Base-by-base conservation (phyloP, 2,113 vertebrate genomes). In the Microcebus griseorufus region DNA sequence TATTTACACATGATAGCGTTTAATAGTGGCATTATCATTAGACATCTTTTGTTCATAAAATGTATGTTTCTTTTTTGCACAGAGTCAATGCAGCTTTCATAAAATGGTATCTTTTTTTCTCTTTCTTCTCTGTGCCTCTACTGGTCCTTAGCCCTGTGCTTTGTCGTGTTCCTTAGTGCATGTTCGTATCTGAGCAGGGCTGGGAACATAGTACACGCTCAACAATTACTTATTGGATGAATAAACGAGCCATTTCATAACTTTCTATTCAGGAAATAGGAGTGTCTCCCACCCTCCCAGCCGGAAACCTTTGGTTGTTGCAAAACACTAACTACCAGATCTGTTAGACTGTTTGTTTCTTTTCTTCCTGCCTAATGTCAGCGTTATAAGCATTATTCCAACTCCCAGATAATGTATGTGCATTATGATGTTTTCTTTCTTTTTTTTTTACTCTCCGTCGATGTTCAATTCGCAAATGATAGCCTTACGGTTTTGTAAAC, bases 381-480 rank as follows among this genome's bases (percentile, higher is more conserved):
- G 93, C 93, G 95, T 97, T 67, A 51, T 51, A 87, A 97, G 84
- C 97, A 97, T 97, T 97, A 98, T 75, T 34, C 81, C 91, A 84
- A 55, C 93, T 88, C 93, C 94, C 96, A 89, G 92, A 97, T 97
- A 97, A 98, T 97, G 55, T 69, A 88, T 12, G 5, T 94, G 76
- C 94, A 62, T 97, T 93, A 96, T 80, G 93, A 96, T 97, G 94
- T 42, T 88, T 93, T 45, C 1, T 1, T 45, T 45, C 8, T 45
- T 45, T 7, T 45, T 45, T 45, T 88, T 98, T 97, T 64, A 65
- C 81, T 96, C 81, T 94, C 81, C 79, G 97, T 97, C 37, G 3
- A 23, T 92, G 88, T 97, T 98, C 98, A 98, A 84, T 97, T 98
- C 78, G 90, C 98, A 98, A 98, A 98, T 98, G 96, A 98, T 34